Percentiles rank a stretch among this genome's conserved stretches.
These are phyloP conservation scores for Bos indicus DNA, from an alignment of 2,113 vertebrate species.

Conservation along the genomic window DNA sequence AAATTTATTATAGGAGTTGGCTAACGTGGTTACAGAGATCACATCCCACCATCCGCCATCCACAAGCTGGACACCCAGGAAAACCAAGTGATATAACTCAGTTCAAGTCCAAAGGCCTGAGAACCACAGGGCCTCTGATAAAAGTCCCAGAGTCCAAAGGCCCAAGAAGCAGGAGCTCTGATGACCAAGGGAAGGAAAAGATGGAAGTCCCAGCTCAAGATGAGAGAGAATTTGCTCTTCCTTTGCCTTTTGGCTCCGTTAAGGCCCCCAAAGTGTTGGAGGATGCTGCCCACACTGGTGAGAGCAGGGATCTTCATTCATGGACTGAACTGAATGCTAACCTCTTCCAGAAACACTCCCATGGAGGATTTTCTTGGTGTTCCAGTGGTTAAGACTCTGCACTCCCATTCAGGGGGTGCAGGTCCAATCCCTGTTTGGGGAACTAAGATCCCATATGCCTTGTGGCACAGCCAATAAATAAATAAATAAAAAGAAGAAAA, in stretches of 20 bases:
- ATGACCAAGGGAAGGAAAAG: not conserved
- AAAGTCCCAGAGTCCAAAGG: not conserved
- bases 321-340: not conserved
- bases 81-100: not conserved
- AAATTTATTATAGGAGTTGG: not conserved
- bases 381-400: not conserved
- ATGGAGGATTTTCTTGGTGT: not conserved
- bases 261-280: too few relatives aligned
- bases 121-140: not conserved
- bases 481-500: not conserved
- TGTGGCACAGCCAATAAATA: not conserved
- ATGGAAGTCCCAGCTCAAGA: too few relatives aligned
- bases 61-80: not conserved
- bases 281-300: not conserved
- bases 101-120: not conserved
- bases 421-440: not conserved
- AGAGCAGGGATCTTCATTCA: not conserved
- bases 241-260: not conserved
- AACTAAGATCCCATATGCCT: not conserved
- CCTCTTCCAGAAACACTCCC: not conserved
- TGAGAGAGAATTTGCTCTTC: not conserved
- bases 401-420: not conserved
- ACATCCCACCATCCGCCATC: not conserved
- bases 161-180: not conserved
- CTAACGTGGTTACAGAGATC: rapidly evolving